Conservation (phyloP, 2,888 invertebrate species). For the Acleris emargana region DNA sequence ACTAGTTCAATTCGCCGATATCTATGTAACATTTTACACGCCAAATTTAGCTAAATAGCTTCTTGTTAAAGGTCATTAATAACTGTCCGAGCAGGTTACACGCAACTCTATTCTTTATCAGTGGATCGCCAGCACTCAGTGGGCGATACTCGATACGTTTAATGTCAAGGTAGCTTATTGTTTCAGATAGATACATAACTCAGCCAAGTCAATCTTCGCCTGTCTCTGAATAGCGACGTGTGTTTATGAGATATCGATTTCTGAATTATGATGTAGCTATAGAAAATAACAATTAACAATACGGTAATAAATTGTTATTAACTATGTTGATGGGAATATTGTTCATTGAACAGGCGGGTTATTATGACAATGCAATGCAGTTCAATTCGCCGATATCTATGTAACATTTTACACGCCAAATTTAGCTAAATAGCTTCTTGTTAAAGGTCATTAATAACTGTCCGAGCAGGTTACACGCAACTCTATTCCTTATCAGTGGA, state of each 20-base stretch:
- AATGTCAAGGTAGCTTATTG: slow-evolving; percentile 54
- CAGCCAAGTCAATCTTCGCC: slow-evolving; percentile 37
- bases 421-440: neutral
- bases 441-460: slow-evolving; percentile 30
- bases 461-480: slow-evolving; percentile 17
- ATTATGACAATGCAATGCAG: too few relatives aligned
- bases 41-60: neutral
- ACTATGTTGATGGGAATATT: too few relatives aligned
- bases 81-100: slow-evolving; percentile 29
- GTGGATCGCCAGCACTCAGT: slow-evolving; percentile 12
- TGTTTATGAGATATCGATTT: slow-evolving; percentile 11
- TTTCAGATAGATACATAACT: slow-evolving; percentile 45
- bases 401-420: neutral
- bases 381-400: too few relatives aligned
- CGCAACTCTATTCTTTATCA: slow-evolving; percentile 23
- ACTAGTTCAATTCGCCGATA: too few relatives aligned
- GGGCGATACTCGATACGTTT: slow-evolving; percentile 39
- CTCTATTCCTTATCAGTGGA: slow-evolving; percentile 24
- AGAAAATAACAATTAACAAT: slow-evolving; percentile 6
- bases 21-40: too few relatives aligned
- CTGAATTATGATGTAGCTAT: slow-evolving; percentile 6
- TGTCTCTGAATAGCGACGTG: slow-evolving; percentile 14
- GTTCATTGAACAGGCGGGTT: too few relatives aligned
- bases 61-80: slow-evolving; percentile 19
- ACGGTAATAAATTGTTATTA: neutral